Conservation (phyloP, 2,797 vertebrate genomes). For the Lepus oiostolus region DNA sequence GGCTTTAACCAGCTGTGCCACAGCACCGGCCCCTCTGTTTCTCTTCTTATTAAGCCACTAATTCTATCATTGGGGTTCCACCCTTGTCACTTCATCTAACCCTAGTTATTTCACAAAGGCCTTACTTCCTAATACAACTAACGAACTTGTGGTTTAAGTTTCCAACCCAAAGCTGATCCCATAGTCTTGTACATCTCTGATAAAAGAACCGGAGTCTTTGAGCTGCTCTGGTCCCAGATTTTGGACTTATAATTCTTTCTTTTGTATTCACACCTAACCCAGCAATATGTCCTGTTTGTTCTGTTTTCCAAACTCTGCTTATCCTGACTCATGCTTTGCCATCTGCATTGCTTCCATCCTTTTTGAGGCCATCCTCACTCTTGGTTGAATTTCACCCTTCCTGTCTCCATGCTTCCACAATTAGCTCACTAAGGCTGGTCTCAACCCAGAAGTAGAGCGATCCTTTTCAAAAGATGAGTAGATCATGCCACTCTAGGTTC, state of each 20-base stretch:
- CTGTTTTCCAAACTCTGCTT: not conserved
- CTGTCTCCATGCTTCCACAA: not conserved
- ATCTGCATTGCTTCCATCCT: rapidly evolving
- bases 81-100: no score
- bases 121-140: no score
- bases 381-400: not conserved
- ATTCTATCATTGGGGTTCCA: no score
- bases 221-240: not conserved
- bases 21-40: no score
- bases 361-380: not conserved
- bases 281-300: not conserved
- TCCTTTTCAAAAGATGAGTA: not conserved
- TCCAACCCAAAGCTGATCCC: not conserved
- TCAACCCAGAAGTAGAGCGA: not conserved
- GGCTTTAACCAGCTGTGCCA: no score
- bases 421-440: not conserved
- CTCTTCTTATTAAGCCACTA: no score
- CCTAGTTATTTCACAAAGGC: no score
- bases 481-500: not conserved
- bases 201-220: not conserved
- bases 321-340: not conserved
- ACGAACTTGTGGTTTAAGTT: no score
- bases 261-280: not conserved
- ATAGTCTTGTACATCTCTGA: not conserved
- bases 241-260: not conserved